Base-by-base conservation (phyloP, 2,888 invertebrate species). In the Thymelicus acteon region DNA sequence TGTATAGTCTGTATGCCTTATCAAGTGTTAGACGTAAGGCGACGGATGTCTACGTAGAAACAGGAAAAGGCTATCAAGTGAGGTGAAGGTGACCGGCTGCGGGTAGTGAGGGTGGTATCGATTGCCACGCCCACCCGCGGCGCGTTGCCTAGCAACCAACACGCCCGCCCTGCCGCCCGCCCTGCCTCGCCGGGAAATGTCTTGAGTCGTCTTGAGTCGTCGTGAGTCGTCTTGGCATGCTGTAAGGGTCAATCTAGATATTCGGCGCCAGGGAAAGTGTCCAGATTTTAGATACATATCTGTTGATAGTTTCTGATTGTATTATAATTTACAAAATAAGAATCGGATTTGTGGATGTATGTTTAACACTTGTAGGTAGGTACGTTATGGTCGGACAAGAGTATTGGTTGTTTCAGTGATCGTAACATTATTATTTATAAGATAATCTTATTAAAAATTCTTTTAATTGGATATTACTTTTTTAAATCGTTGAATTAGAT, bases 111-210 rank as follows among this genome's bases (percentile, higher is more conserved):
- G 86, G 95, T 94, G 95, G 95, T 95, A 96, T 96, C 95, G 96
- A 96, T 96, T 95, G 95, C 95, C 95, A 94, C 95, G 95, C 95
- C 95, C 94, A 90, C 94, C 94, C 94, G 91, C 92, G 88, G 95
- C 90, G 94, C 92, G 94, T 94, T 88, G 94, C 94, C 84, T 85
- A 82, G 94, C 93, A 91, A 93, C 90, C 48, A 63, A 58, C 69
- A 69, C 63, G 63, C 69, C 82, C 83, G 81, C 80, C 80, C 81
- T 76, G 72, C 75, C 78, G 63, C 69, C 81, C 83, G 80, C 80
- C 80, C 81, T 75, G 68, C 75, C 78, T 63, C 65, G 60, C 52
- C 52, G 65, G 73, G 76, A 75, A 76, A 74, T 73, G 48, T 77
- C 76, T 78, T 73, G 69, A 61, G 61, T 61, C 60, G 62, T 15